A percentile compares a stretch with the other conserved stretches of the same genome.
These are phyloP conservation scores for Sinopyrophorus schimmeli DNA, from an alignment of 2,888 invertebrate species.

Conservation along the genomic window DNA sequence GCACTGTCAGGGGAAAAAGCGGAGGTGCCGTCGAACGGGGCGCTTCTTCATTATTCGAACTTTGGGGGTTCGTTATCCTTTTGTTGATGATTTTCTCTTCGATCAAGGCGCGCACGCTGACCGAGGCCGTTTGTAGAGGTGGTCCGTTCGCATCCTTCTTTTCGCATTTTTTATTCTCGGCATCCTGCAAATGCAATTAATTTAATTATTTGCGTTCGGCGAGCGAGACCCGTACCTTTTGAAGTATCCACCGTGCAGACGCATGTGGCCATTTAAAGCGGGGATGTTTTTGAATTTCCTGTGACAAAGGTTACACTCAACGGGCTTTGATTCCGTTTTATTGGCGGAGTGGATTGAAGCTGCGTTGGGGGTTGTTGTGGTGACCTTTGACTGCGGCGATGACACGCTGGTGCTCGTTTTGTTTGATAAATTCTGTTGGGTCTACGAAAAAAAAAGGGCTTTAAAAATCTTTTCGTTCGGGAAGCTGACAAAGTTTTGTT, in stretches of 20 bases:
- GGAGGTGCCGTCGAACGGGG: conserved; percentile 52
- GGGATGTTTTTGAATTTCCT: conserved; percentile 97
- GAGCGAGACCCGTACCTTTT: too few species aligned
- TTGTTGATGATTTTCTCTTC: conserved; percentile 93
- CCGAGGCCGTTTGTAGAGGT: conserved; percentile 89
- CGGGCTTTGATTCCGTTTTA: conserved; percentile 76
- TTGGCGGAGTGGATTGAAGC: conserved; percentile 50
- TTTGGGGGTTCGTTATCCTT: conserved; percentile 59
- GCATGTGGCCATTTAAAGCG: conserved; percentile 97
- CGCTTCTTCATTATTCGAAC: conserved; percentile 35
- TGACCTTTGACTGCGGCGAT: conserved; percentile 51
- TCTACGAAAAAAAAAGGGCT: conserved; percentile 34
- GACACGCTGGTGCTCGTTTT: conserved; percentile 44
- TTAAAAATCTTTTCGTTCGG: too few species aligned
- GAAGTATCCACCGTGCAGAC: conserved; percentile 95
- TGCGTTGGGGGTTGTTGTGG: conserved; percentile 49
- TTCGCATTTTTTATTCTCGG: conserved; percentile 82
- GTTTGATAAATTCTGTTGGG: conserved; percentile 45
- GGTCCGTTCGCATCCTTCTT: conserved; percentile 83
- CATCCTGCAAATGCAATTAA: conserved; percentile 62
- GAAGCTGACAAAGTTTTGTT: too few species aligned
- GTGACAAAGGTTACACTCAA: conserved; percentile 94
- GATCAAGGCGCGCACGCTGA: conserved; percentile 86
- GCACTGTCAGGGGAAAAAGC: conserved; percentile 53
- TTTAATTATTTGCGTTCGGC: conserved; percentile 2